Base-by-base conservation (phyloP, 2,797 vertebrate species). In the Chelidonichthys spinosus region DNA sequence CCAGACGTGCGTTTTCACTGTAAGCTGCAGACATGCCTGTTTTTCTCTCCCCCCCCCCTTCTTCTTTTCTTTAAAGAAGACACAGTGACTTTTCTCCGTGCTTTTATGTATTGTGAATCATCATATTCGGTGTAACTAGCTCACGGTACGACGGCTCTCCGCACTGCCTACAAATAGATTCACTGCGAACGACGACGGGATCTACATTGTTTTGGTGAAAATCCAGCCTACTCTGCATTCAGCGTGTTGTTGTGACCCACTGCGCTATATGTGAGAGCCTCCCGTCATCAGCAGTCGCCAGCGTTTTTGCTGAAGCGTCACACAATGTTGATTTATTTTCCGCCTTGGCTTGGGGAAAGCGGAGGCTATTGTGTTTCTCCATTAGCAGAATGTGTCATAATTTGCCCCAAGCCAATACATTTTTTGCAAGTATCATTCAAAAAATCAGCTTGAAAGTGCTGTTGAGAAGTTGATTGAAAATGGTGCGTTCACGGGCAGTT, bases 11-110 rank as follows among this genome's bases (percentile, higher is more conserved):
- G 18, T 73, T 72, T 83, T 54, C 55, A 69, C 81, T 69, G 76
- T 82, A 87, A 89, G 80, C 85, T 79, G 79, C 70, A 85, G 69
- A 87, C 65, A 72, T 11, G 18, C 70, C 55, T 81, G 53, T 54
- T 68, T 69, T 47, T 46, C 33, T 49, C 13, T 18, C 35, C 36
- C 58, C 42, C 58, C 36, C 58, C 42, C 58, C 36, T 58, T 13
- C 18, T 7, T 18, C 32, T 46, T 61, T 52, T 62, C 47, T 68
- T 63, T 65, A 49, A 79, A 81, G 64, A 74, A 68, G 47, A 86
- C 72, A 77, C 44, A 52, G 47, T 76, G 58, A 60, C 33, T 81
- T 73, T 74, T 60, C 58, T 63, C 25, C 72, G 46, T 1, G 35
- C 15, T 39, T 77, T 69, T 61, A 64, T 78, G 81, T 52, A 18